Base-by-base conservation (phyloP, 1,140 invertebrate genomes). In the Drosophila arawakana region DNA sequence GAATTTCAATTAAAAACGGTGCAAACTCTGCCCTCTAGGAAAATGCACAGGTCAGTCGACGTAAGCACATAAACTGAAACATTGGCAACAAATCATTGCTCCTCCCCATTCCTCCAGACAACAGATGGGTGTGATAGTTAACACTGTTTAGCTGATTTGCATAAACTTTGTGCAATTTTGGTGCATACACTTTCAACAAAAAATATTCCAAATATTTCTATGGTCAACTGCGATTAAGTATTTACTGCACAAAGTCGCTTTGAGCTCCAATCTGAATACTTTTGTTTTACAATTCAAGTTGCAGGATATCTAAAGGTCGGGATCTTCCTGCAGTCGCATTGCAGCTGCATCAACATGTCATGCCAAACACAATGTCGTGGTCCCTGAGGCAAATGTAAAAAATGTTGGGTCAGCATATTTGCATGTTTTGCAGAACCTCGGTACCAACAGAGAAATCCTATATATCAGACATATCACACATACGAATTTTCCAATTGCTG, bases 371-470 rank as follows among this genome's bases (percentile, higher is more conserved):
- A 4, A 43, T 13, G 41, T 43, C 41, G n/a, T 43, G 41, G 61
- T 11, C 46, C 41, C 37, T 41, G 43, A 49, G 59, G 63, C 60
- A 73, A 52, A 73, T 62, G 67, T 73, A 68, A 80, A 77, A 65
- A 65, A n/a, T 59, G 35, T 66, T 73, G 49, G 73, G 52, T 81
- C 78, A 77, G 73, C 73, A 76, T 44, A 71, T 49, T 71, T 58
- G 55, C 44, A 67, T 73, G 44, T 63, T 47, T 47, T 47, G 13
- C 13, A 6, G 15, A 18, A 47, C 11, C 60, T 57, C n/a, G 9
- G 43, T 50, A 34, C 8, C 3, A 10, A 34, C 9, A 21, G 15
- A 47, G 18, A 47, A 46, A 13, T 8, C 41, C 41, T 43, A 43
- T 43, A 43, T 35, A 58, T 39, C 62, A 61, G 61, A 30, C 25